A percentile compares a stretch with the other conserved stretches of the same genome.
phyloP scores from a whole-genome alignment of 2,113 vertebrate species.

The Trinectes maculatus region DNA sequence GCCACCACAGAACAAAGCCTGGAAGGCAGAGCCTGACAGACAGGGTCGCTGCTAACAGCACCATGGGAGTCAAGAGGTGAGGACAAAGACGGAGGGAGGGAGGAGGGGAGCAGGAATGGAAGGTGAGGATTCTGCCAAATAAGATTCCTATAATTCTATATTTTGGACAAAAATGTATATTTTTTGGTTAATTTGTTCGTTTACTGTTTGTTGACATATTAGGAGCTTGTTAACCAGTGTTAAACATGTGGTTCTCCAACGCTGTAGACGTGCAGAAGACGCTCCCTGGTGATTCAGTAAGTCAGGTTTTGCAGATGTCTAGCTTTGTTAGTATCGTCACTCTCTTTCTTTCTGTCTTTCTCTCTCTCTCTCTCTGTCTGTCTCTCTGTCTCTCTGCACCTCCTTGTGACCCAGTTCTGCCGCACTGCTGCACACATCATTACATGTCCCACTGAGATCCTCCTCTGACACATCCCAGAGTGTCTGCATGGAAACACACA shows the following conservation, averaged over 20 bases:
- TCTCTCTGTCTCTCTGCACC: slow-evolving; percentile 28
- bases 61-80: slow-evolving; percentile 23
- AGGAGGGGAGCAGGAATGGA: not conserved
- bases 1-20: slow-evolving; percentile 22
- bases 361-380: not conserved
- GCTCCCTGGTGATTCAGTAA: too few relatives aligned
- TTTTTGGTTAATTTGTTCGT: too few relatives aligned
- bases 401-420: slow-evolving; percentile 75
- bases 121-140: not conserved
- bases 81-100: slow-evolving; percentile 10
- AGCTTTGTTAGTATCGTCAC: slow-evolving; percentile 34
- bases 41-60: slow-evolving; percentile 25
- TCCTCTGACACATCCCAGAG: slow-evolving; percentile 57
- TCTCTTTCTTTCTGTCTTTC: slow-evolving; percentile 12
- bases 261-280: too few relatives aligned
- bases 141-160: too few relatives aligned
- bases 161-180: too few relatives aligned
- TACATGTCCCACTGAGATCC: slow-evolving; percentile 63
- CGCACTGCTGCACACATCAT: slow-evolving; percentile 70
- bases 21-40: slow-evolving; percentile 17
- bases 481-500: slow-evolving; percentile 26
- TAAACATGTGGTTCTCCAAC: too few relatives aligned
- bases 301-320: too few relatives aligned
- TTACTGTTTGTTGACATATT: too few relatives aligned
- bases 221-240: too few relatives aligned